These are phyloP conservation scores for Ectropis crepuscularia DNA, from an alignment of 2,888 invertebrate species.

Conservation along the genomic window DNA sequence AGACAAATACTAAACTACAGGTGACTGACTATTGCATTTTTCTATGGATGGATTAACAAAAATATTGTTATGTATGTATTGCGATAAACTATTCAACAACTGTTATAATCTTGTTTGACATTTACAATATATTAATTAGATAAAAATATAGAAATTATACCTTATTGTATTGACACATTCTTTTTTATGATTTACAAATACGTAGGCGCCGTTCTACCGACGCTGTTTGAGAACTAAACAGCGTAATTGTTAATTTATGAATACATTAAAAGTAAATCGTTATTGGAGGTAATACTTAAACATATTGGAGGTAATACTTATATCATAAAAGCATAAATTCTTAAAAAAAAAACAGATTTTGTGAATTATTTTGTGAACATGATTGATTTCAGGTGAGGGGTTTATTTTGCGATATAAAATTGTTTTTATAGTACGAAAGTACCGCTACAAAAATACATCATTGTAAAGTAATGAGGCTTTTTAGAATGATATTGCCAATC, in stretches of 20 bases:
- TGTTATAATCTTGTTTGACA: slow-evolving; percentile 75
- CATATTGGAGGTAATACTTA: slow-evolving; percentile 83
- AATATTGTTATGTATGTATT: slow-evolving; percentile 68
- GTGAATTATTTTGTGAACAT: slow-evolving; percentile 77
- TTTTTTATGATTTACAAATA: slow-evolving; percentile 27
- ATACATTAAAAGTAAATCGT: slow-evolving; percentile 68
- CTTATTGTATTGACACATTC: slow-evolving; percentile 52
- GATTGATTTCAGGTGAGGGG: slow-evolving; percentile 49
- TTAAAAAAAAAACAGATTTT: slow-evolving; percentile 57
- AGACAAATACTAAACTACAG: slow-evolving; percentile 39
- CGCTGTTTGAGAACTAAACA: slow-evolving; percentile 8
- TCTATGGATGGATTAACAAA: slow-evolving; percentile 80
- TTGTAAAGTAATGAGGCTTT: not conserved
- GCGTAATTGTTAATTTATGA: slow-evolving; percentile 43
- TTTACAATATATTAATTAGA: slow-evolving; percentile 75
- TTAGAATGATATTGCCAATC: slow-evolving; percentile 20
- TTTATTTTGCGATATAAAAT: slow-evolving; percentile 9
- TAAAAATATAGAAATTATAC: slow-evolving; percentile 54
- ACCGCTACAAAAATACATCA: slow-evolving; percentile 37
- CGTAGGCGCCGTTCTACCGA: slow-evolving; percentile 20
- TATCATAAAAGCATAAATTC: slow-evolving; percentile 66
- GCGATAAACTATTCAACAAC: slow-evolving; percentile 80
- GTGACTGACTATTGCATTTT: slow-evolving; percentile 82
- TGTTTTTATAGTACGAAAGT: slow-evolving; percentile 28
- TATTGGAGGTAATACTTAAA: slow-evolving; percentile 81